Evolutionary conservation across 2,888 invertebrate species (phyloP), one percentile per base, ranked within the genome.

Genomic region (Monochamus alternatus): DNA sequence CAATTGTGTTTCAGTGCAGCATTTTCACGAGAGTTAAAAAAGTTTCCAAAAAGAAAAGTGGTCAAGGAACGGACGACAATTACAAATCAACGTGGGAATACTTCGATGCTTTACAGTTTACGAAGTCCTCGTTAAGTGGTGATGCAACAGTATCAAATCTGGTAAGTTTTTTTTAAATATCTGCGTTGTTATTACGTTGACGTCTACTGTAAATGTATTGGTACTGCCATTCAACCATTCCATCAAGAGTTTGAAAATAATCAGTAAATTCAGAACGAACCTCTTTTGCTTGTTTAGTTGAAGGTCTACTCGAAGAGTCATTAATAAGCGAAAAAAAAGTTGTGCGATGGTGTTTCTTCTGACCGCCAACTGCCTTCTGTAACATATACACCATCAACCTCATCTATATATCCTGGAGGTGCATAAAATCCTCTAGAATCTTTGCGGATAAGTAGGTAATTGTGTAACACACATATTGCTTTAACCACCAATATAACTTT

Each of bases 71-170:
- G 59, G 59, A 22, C 59, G 59, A 59, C 22, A 59, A 59, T 59
- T 59, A 59, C 59, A 59, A 59, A 59, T 59, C 59, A 59, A 59
- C 59, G 3, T 59, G 59, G 59, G 59, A 59, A 59, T 59, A 59
- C 59, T 59, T 59, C 59, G 59, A 59, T 59, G 30, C 32, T 59
- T 14, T 59, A 59, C 22, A 59, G 9, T 59, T 59, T 59, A 59
- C 59, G 59, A 59, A 59, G 59, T 59, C 59, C 59, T 59, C 59
- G 14, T 59, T 59, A 59, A 59, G 59, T 59, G 59, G 59, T 9
- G 59, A 59, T 14, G 30, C 59, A 59, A 14, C 30, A 22, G 4
- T 59, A 52, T 52, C 52, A 52, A 8, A 52, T 52, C 52, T 52
- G 52, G 52, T 52, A 52, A 52, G 52, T 3, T 2, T 52, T 52